phyloP scores from a whole-genome alignment of 2,797 vertebrate genomes.

The Masticophis lateralis region DNA sequence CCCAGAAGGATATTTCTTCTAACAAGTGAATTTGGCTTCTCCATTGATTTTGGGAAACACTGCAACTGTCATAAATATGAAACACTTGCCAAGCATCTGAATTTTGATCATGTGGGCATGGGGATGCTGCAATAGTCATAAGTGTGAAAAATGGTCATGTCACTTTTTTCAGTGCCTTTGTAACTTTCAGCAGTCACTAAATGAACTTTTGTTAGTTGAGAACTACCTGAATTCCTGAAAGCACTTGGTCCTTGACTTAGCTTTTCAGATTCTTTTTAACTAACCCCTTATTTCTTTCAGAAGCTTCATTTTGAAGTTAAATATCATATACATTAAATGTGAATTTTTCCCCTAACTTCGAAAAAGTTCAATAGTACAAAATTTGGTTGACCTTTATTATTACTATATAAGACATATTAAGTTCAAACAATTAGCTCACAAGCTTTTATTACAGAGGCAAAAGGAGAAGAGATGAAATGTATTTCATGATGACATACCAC shows the following conservation, averaged over 20 bases:
- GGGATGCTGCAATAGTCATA: neutral
- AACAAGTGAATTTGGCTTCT: neutral
- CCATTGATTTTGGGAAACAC: neutral
- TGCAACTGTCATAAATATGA: neutral
- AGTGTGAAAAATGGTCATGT: neutral
- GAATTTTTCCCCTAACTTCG: neutral
- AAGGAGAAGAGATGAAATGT: neutral
- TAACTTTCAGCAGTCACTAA: too few relatives aligned
- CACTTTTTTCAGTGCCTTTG: neutral
- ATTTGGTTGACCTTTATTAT: neutral
- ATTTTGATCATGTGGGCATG: neutral
- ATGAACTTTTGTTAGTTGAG: too few relatives aligned
- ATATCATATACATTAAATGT: neutral
- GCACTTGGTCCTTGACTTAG: neutral
- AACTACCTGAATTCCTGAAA: neutral
- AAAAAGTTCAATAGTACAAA: neutral
- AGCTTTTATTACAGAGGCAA: neutral
- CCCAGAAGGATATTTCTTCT: too few relatives aligned
- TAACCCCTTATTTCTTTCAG: neutral
- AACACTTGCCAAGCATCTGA: neutral
- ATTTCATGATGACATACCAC: neutral
- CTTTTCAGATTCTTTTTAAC: neutral
- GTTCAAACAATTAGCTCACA: neutral
- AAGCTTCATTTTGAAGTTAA: neutral
- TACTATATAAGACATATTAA: neutral